Conservation (phyloP, 2,113 vertebrate species). For the Phycodurus eques region DNA sequence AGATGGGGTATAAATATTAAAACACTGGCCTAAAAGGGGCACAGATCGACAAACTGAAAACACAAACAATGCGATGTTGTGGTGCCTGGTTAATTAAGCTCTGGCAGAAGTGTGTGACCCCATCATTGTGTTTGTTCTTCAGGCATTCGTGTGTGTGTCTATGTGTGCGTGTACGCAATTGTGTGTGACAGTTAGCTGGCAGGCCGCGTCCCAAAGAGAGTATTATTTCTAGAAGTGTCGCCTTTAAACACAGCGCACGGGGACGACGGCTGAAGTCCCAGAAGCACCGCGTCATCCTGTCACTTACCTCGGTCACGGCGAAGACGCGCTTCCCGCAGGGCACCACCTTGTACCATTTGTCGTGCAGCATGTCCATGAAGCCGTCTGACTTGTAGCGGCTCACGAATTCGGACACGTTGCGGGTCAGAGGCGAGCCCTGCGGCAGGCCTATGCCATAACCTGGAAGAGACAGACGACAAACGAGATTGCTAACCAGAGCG, state of each 20-base stretch:
- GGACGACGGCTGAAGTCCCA: slow-evolving; percentile 17
- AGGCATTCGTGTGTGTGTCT: neutral
- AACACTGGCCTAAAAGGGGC: neutral
- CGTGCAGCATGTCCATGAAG: slow-evolving; percentile 93
- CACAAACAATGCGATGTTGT: slow-evolving; percentile 5
- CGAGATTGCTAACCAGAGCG: neutral
- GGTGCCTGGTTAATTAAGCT: slow-evolving; percentile 23
- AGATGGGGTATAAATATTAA: no score
- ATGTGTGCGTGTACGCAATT: slow-evolving; percentile 7
- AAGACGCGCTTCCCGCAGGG: slow-evolving; percentile 93
- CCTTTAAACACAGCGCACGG: slow-evolving; percentile 46
- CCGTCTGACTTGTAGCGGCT: slow-evolving; percentile 94
- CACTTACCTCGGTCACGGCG: slow-evolving; percentile 87
- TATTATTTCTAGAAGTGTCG: slow-evolving; percentile 48
- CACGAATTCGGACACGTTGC: slow-evolving; percentile 90
- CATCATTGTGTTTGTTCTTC: slow-evolving; percentile 5
- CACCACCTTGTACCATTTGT: slow-evolving; percentile 96
- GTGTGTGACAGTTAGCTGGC: slow-evolving; percentile 25
- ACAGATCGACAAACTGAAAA: neutral
- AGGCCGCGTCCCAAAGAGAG: slow-evolving; percentile 44
- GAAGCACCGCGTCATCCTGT: neutral
- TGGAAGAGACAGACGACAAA: slow-evolving; percentile 48
- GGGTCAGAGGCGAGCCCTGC: slow-evolving; percentile 86
- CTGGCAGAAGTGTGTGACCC: slow-evolving; percentile 20
- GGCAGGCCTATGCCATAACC: slow-evolving; percentile 94